These are phyloP conservation scores for Fistularia commersonii DNA, from an alignment of 2,797 vertebrate genomes.

Conservation along the genomic window DNA sequence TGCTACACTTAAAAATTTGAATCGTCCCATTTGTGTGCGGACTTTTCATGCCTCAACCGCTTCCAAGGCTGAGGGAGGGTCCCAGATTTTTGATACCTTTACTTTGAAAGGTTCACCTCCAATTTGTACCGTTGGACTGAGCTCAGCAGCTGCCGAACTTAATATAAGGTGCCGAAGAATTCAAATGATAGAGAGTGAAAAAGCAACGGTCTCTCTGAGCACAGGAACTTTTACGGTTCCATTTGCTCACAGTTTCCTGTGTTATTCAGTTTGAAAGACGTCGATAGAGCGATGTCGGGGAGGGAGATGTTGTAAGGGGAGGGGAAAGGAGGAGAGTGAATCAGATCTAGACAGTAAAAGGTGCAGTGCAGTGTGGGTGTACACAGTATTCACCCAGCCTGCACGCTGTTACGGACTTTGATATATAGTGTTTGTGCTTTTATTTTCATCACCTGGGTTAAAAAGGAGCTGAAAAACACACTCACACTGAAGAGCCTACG, in stretches of 20 bases:
- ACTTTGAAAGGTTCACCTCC: too few species aligned
- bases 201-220: too few species aligned
- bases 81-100: too few species aligned
- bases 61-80: too few species aligned
- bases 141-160: too few species aligned
- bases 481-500: conserved; percentile 76
- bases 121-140: too few species aligned
- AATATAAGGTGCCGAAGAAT: too few species aligned
- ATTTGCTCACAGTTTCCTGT: background rate
- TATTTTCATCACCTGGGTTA: conserved; percentile 9
- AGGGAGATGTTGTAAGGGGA: conserved; percentile 5
- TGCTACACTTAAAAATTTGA: too few species aligned
- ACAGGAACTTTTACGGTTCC: too few species aligned
- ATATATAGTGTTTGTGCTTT: conserved; percentile 33
- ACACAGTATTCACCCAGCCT: conserved; percentile 29
- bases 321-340: conserved; percentile 30
- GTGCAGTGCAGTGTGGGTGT: conserved; percentile 57
- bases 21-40: too few species aligned
- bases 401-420: conserved; percentile 26
- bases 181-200: too few species aligned
- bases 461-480: conserved; percentile 74
- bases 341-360: conserved; percentile 26
- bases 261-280: conserved; percentile 1
- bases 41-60: too few species aligned
- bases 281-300: conserved; percentile 3